Percentiles rank a stretch among this genome's conserved stretches.
Evolutionary conservation across 2,888 invertebrate species (phyloP).

Genomic region (Lagria hirta): DNA sequence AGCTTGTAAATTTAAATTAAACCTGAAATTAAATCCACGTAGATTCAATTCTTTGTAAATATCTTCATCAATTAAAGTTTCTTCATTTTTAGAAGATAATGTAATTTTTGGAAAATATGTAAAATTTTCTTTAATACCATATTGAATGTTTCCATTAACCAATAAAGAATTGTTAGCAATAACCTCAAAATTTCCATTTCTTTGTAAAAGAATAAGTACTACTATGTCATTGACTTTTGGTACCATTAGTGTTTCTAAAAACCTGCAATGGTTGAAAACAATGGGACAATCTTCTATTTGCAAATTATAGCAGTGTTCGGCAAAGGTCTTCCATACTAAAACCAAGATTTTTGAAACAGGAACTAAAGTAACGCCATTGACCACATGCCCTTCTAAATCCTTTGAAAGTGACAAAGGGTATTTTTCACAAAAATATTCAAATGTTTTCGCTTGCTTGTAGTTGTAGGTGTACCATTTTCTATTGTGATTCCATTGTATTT

Average conservation of each 20-base stretch:
- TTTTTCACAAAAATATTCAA: no score
- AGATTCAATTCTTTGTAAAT: slow-evolving; percentile 69
- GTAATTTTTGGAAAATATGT: no score
- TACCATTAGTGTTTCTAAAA: slow-evolving; percentile 80
- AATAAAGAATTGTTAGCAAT: slow-evolving; percentile 51
- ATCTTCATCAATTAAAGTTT: slow-evolving; percentile 55
- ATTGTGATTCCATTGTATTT: slow-evolving; percentile 85
- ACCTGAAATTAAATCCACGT: slow-evolving; percentile 61
- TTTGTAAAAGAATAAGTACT: slow-evolving; percentile 30
- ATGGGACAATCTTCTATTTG: slow-evolving; percentile 60
- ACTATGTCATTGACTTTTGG: no score
- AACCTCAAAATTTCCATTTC: slow-evolving; percentile 35
- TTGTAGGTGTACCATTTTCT: slow-evolving; percentile 71
- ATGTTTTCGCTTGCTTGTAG: slow-evolving; percentile 4
- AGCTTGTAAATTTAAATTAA: slow-evolving; percentile 3
- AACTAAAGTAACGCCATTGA: slow-evolving; percentile 67
- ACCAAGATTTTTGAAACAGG: slow-evolving; percentile 84
- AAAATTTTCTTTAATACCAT: no score
- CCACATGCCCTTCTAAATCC: slow-evolving; percentile 67
- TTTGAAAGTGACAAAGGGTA: no score
- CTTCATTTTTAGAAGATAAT: slow-evolving; percentile 48
- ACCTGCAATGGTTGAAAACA: slow-evolving; percentile 80
- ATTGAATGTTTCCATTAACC: neutral
- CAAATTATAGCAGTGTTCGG: slow-evolving; percentile 47
- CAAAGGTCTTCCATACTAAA: slow-evolving; percentile 70